phyloP scores from a whole-genome alignment of 2,888 invertebrate genomes.

The Hoplodrina blanda region DNA sequence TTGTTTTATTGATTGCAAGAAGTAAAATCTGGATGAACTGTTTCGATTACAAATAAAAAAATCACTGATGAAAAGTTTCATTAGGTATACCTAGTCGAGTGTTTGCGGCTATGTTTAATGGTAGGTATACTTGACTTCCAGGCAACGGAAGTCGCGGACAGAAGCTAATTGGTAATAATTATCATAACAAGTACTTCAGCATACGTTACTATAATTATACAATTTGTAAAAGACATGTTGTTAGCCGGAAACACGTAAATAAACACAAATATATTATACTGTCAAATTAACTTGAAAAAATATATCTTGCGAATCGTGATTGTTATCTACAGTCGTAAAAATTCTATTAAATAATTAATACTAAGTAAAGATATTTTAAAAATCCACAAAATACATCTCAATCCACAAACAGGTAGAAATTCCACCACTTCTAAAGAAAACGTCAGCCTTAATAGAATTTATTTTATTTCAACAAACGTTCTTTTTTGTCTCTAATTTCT shows the following conservation, averaged over 20 bases:
- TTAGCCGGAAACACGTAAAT: conserved; percentile 9
- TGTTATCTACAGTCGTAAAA: conserved; percentile 58
- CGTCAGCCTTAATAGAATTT: conserved; percentile 34
- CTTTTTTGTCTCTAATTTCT: conserved; percentile 33
- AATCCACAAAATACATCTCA: conserved; percentile 51
- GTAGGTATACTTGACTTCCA: too few relatives aligned
- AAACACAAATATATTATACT: conserved; percentile 17
- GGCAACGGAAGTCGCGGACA: too few relatives aligned
- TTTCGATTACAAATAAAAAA: too few relatives aligned
- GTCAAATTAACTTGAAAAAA: conserved; percentile 29
- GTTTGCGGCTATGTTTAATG: too few relatives aligned
- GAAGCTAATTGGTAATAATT: not conserved
- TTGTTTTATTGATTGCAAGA: too few relatives aligned
- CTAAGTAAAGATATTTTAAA: conserved; percentile 15
- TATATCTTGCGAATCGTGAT: conserved; percentile 45
- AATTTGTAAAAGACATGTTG: conserved; percentile 3
- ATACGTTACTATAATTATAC: not conserved
- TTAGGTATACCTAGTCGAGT: too few relatives aligned
- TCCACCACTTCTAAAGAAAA: conserved; percentile 31
- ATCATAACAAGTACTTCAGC: not conserved
- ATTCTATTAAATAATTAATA: conserved; percentile 47
- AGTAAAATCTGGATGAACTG: too few relatives aligned
- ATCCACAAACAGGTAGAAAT: conserved; percentile 59
- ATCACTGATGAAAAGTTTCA: too few relatives aligned
- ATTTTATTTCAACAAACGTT: conserved; percentile 53